A percentile compares a stretch with the other conserved stretches of the same genome.
Evolutionary conservation across 2,113 vertebrate genomes (phyloP).

Genomic region (Cathartes aura): DNA sequence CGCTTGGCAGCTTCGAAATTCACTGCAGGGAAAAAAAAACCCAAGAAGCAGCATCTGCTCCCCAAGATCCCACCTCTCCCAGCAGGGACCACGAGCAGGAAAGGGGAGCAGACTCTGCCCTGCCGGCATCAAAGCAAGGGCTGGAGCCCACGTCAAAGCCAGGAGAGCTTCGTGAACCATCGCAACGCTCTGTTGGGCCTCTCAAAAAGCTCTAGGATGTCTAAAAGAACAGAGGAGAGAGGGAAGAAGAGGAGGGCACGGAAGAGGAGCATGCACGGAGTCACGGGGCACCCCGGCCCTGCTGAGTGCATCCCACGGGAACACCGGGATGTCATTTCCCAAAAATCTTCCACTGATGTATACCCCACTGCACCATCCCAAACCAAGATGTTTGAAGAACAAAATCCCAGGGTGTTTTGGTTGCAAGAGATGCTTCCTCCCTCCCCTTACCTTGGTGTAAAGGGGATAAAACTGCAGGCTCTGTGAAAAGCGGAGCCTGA

Average conservation of each 20-base stretch:
- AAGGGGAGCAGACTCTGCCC: neutral
- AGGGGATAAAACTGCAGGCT: neutral
- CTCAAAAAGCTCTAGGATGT: neutral
- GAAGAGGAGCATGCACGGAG: neutral
- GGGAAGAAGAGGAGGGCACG: neutral
- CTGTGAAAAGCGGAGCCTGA: neutral
- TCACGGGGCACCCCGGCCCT: accelerated
- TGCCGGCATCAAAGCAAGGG: neutral
- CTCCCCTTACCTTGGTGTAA: neutral
- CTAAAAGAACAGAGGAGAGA: neutral
- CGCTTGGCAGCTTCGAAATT: neutral
- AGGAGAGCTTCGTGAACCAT: neutral
- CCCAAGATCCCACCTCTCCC: neutral
- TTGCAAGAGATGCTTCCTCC: neutral
- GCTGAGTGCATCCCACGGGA: neutral
- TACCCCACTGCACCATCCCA: neutral
- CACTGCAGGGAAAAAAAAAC: neutral
- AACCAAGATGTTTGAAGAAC: neutral
- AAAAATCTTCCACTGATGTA: accelerated
- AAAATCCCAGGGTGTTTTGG: neutral
- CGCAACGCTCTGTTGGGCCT: accelerated
- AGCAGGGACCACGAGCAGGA: neutral
- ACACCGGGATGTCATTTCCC: neutral
- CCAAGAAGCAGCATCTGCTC: neutral
- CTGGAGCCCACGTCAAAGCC: neutral